phyloP scores from a whole-genome alignment of 2,113 vertebrate species.

The Orcinus orca region DNA sequence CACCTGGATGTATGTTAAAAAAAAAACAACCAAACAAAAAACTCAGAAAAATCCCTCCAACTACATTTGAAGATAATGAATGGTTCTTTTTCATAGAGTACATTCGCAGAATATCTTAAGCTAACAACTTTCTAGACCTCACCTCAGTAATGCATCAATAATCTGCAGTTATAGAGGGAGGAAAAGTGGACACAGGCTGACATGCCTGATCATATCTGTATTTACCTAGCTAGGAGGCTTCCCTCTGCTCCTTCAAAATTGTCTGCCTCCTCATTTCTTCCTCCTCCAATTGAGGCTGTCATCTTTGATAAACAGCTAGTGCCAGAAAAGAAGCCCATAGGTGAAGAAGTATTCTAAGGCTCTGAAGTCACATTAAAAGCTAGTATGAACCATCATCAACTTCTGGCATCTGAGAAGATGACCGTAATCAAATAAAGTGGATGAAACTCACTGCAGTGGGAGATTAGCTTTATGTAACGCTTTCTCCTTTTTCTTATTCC shows the following conservation, averaged over 20 bases:
- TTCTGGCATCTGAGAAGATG: neutral
- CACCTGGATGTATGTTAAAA: neutral
- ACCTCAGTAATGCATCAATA: no score
- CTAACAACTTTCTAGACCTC: neutral
- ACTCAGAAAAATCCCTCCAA: neutral
- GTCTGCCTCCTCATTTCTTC: neutral
- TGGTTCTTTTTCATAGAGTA: neutral
- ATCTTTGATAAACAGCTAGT: neutral
- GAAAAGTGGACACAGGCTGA: accelerated
- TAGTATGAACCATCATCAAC: neutral
- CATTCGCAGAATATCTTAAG: neutral
- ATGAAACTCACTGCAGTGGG: neutral
- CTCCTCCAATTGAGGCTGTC: neutral
- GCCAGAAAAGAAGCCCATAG: neutral
- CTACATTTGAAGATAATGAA: neutral
- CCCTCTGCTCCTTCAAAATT: neutral
- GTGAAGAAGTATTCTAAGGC: neutral
- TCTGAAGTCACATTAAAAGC: neutral
- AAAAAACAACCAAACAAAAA: neutral
- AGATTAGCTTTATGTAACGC: neutral
- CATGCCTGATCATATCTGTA: neutral
- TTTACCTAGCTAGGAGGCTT: neutral
- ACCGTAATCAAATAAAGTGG: neutral
- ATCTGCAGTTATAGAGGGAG: neutral
- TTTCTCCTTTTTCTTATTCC: neutral